Evolutionary conservation across 2,888 invertebrate species (phyloP).

Genomic region (Dasypolia templi): DNA sequence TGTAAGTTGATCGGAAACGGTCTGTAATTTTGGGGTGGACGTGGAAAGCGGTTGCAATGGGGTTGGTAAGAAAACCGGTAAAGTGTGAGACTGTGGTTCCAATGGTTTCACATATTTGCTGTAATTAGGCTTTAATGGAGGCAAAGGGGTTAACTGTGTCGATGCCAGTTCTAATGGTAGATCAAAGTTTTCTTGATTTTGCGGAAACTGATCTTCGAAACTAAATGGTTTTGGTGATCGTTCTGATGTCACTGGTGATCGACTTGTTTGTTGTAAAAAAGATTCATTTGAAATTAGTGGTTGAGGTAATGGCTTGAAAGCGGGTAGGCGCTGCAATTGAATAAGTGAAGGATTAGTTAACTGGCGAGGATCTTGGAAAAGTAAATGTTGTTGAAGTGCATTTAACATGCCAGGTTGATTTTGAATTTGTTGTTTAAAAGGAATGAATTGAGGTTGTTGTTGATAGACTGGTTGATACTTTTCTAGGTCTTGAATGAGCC

Average conservation of each 20-base stretch:
- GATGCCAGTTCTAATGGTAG: constrained; percentile 19
- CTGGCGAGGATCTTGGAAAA: constrained; percentile 31
- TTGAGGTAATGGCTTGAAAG: constrained; percentile 39
- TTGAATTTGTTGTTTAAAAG: constrained; percentile 15
- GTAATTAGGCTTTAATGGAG: constrained; percentile 42
- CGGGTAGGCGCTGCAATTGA: constrained; percentile 34
- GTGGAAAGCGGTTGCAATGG: constrained; percentile 20
- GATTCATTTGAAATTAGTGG: constrained; percentile 25
- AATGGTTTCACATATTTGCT: constrained; percentile 36
- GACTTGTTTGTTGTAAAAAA: constrained; percentile 22
- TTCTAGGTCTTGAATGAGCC: constrained; percentile 34
- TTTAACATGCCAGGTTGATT: constrained; percentile 38
- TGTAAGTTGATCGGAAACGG: constrained; percentile 45
- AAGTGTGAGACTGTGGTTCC: constrained; percentile 9
- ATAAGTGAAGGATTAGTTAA: constrained; percentile 15
- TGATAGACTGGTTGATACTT: constrained; percentile 22
- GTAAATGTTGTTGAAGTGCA: constrained; percentile 47
- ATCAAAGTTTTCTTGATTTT: constrained; percentile 3
- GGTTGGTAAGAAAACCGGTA: constrained; percentile 40
- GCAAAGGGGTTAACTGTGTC: constrained; percentile 19
- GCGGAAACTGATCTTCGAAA: constrained; percentile 10
- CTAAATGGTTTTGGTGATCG: constrained; percentile 12
- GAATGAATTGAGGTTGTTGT: constrained; percentile 6
- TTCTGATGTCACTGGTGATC: constrained; percentile 10
- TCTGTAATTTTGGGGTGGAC: constrained; percentile 38